phyloP scores from a whole-genome alignment of 2,888 invertebrate genomes.

The Lymantria monacha region DNA sequence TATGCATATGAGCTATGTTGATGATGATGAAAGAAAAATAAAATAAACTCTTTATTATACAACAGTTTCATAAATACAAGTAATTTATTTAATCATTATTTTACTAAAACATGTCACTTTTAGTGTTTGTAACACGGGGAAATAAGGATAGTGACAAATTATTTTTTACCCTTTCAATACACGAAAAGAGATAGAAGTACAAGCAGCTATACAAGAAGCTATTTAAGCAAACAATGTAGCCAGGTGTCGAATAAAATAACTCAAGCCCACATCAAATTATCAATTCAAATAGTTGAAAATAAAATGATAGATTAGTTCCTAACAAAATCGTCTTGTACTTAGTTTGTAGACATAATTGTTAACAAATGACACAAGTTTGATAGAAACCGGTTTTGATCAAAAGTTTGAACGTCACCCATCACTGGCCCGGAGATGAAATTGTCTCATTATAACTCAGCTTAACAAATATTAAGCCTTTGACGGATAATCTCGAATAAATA shows the following conservation, averaged over 20 bases:
- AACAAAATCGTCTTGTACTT: conserved; percentile 4
- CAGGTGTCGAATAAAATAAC: background rate
- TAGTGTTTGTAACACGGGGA: too few relatives aligned
- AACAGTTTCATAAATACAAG: too few relatives aligned
- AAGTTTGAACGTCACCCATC: conserved; percentile 27
- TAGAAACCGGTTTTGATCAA: conserved; percentile 21
- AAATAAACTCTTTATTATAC: too few relatives aligned
- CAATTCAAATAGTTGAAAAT: conserved; percentile 4
- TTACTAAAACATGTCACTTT: too few relatives aligned
- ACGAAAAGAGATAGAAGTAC: too few relatives aligned
- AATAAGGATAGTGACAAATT: too few relatives aligned
- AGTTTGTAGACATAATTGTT: conserved; percentile 27
- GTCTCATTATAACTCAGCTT: conserved; percentile 13
- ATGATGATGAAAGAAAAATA: too few relatives aligned
- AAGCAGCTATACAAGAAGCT: too few relatives aligned
- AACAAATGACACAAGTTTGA: conserved; percentile 32
- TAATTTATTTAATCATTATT: too few relatives aligned
- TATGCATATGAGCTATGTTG: too few relatives aligned
- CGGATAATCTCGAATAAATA: background rate
- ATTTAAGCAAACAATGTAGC: background rate
- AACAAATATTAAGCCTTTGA: background rate
- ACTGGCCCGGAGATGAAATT: conserved; percentile 19
- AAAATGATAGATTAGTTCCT: conserved; percentile 3
- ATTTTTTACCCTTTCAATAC: too few relatives aligned
- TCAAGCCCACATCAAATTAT: background rate